Conservation (phyloP, 2,888 invertebrate genomes). For the Cryptocephalus moraei region DNA sequence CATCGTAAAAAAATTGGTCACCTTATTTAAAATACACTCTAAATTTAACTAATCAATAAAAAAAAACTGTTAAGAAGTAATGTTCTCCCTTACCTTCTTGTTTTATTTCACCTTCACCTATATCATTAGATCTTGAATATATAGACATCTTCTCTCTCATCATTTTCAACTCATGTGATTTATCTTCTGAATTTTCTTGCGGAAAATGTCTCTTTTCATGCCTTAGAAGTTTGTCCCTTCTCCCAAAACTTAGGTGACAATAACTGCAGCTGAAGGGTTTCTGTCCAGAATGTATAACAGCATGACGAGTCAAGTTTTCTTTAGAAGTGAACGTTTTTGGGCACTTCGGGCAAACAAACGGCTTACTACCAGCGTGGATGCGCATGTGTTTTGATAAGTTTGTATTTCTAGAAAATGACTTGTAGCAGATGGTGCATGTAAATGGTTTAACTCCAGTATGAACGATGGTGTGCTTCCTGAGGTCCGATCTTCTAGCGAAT, state of each 20-base stretch:
- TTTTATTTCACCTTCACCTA: slow-evolving; percentile 11
- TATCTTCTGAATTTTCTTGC: slow-evolving; percentile 28
- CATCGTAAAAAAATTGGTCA: too few relatives aligned
- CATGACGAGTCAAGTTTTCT: slow-evolving; percentile 56
- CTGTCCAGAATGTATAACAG: slow-evolving; percentile 54
- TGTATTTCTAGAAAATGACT: slow-evolving; percentile 68
- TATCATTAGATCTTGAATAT: slow-evolving; percentile 10
- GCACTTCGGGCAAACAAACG: slow-evolving; percentile 61
- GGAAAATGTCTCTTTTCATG: slow-evolving; percentile 55
- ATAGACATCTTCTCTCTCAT: slow-evolving; percentile 28
- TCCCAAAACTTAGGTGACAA: slow-evolving; percentile 55
- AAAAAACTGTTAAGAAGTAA: background rate
- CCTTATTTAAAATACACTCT: too few relatives aligned
- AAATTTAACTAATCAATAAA: too few relatives aligned
- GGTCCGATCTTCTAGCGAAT: slow-evolving; percentile 59
- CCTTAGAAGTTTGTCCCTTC: slow-evolving; percentile 57
- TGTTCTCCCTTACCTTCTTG: slow-evolving; percentile 12
- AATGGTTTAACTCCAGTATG: slow-evolving; percentile 68
- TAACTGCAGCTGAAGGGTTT: slow-evolving; percentile 56
- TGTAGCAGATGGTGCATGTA: slow-evolving; percentile 60
- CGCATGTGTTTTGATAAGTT: slow-evolving; percentile 65
- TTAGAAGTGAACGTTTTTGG: slow-evolving; percentile 63
- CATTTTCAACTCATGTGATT: slow-evolving; percentile 28
- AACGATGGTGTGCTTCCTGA: slow-evolving; percentile 64
- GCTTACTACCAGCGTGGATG: slow-evolving; percentile 61